Base-by-base conservation (phyloP, 2,113 vertebrate genomes). In the Anolis sagrei region DNA sequence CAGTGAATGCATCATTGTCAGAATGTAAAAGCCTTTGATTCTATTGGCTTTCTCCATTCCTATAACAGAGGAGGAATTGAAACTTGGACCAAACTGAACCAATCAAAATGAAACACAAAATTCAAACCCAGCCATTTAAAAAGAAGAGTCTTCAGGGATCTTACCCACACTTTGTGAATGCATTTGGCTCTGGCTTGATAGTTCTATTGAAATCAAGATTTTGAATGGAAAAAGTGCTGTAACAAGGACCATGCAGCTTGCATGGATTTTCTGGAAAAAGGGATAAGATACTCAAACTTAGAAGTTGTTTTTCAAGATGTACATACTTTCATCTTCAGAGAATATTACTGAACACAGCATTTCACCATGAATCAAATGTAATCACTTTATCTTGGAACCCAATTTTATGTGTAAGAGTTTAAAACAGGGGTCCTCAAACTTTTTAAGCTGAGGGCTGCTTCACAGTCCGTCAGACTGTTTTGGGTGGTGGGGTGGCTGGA, bases 131-230 rank as follows among this genome's bases (percentile, higher is more conserved):
- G 84, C 79, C 69, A 89, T 36, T 87, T 69, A 81, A 91, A 36
- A 49, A 79, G 13, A 81, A 89, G 90, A 86, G 87, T 94, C 90
- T 76, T 92, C 87, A 91, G 94, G 93, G 92, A 81, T 90, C 89
- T 90, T 83, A 92, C 88, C 93, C 93, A 92, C 93, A 91, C 94
- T 94, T 92, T 92, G 95, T 94, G 95, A 95, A 89, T 93, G 95
- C 94, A 86, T 96, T 94, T 95, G 94, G 94, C 96, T 96, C 94
- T 96, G 95, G 94, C 94, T 95, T 95, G 90, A 93, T 90, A 93
- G 90, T 92, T 62, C 0, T 69, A 13, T 23, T 84, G 89, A 39
- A 91, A 48, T 58, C 64, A 79, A 88, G 88, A 86, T 51, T 76
- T 75, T 75, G 49, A n/a, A 69, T 66, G 91, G 92, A 89, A 74